Evolutionary conservation across 2,888 invertebrate genomes (phyloP), one percentile per base, ranked within the genome.

Genomic region (Sepiola atlantica): DNA sequence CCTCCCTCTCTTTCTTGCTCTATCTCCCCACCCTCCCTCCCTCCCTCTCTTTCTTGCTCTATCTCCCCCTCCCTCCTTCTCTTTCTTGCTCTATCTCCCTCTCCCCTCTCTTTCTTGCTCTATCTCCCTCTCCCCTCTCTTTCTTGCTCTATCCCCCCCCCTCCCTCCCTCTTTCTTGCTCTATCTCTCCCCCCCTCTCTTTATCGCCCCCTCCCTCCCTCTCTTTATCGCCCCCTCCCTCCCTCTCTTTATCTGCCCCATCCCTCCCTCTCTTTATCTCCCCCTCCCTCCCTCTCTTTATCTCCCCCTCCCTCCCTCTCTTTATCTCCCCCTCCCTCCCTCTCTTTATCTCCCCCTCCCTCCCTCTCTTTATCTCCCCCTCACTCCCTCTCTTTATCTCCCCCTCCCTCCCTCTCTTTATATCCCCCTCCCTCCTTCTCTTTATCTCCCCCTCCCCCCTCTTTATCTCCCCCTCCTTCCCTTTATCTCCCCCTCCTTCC

Each of bases 381-480:
- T 8, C 18, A 4, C 18, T 18, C 28, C 4, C 61, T 28, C 14
- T 61, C 14, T 14, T 28, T 0, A 3, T 3, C 14, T 12, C 28
- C 20, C 20, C 18, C 20, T 3, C 28, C 28, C 28, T 28, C 12
- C 61, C 12, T 6, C 28, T 28, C 0, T 14, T 6, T 0, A 6
- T 61, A 10, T 28, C 61, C 4, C 77, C 28, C 77, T 1, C n/a
- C 1, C 54, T 14, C 54, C 28, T 28, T 54, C 18, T 8, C 35
- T 35, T 16, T 8, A 1, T 10, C 24, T 6, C 8, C 61, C 28
- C 91, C 1, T 12, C 10, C 14, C 6, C 32, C 28, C 10, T 28
- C 3, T 0, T 24, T 1, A 24, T 1, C 32, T 32, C 16, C 4
- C 32, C 1, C 1, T 8, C 20, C 0, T 10, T 16, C 10, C 14